phyloP scores from a whole-genome alignment of 1,140 invertebrate species.

The Rhysida immarginata region DNA sequence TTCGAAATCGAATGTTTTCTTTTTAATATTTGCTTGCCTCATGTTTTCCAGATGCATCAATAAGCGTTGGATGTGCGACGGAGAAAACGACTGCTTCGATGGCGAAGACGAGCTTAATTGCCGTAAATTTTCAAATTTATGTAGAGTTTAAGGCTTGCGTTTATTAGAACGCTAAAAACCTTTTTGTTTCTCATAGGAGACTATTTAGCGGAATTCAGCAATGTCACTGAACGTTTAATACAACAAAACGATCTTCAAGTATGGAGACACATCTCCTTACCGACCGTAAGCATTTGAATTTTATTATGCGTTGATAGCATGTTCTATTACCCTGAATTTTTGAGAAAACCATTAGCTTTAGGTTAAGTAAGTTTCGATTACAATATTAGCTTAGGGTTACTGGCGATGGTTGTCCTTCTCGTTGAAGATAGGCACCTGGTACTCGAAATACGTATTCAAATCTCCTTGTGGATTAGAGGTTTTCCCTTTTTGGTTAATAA shows the following conservation, averaged over 20 bases:
- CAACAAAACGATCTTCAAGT: background rate
- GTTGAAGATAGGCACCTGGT: too few relatives aligned
- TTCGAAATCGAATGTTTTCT: background rate
- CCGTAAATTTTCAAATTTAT: background rate
- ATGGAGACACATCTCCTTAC: too few relatives aligned
- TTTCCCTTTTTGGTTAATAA: too few relatives aligned
- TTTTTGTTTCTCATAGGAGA: background rate
- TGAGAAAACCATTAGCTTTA: too few relatives aligned
- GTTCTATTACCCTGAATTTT: too few relatives aligned
- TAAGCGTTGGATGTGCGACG: background rate
- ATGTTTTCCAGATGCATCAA: background rate
- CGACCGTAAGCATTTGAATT: too few relatives aligned
- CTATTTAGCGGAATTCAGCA: background rate
- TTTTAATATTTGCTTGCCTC: background rate
- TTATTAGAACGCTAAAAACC: background rate
- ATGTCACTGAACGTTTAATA: background rate
- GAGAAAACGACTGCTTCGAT: constrained; percentile 2
- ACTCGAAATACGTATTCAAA: too few relatives aligned
- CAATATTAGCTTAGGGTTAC: too few relatives aligned
- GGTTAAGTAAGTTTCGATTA: too few relatives aligned
- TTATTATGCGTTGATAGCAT: too few relatives aligned
- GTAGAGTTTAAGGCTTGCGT: background rate
- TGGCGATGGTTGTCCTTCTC: too few relatives aligned
- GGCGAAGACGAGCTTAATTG: background rate
- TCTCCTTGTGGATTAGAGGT: too few relatives aligned